These are phyloP conservation scores for Nycticryphes semicollaris DNA, from an alignment of 2,113 vertebrate genomes.

Conservation along the genomic window DNA sequence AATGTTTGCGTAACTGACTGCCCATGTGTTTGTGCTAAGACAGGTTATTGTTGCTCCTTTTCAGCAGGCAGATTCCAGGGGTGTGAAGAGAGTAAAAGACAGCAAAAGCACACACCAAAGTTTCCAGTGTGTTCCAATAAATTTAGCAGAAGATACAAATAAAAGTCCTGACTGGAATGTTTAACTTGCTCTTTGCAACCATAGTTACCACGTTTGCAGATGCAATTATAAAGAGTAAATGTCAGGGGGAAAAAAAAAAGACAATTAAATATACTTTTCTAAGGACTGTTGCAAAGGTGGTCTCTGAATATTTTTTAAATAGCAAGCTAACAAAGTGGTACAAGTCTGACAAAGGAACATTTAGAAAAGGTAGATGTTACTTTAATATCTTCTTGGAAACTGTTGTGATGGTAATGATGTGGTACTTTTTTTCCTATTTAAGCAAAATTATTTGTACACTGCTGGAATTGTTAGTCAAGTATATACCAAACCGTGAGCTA, in stretches of 20 bases:
- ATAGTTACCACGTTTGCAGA: not conserved
- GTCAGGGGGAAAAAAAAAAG: not conserved
- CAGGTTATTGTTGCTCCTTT: not conserved
- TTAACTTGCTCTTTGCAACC: not conserved
- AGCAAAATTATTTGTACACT: not conserved
- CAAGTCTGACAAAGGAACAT: not conserved
- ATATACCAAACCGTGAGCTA: not conserved
- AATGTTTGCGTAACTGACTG: not conserved
- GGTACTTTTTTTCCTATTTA: not conserved
- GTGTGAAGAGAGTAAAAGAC: not conserved
- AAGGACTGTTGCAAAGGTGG: not conserved
- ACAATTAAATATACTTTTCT: not conserved
- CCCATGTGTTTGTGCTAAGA: accelerated
- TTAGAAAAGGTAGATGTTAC: not conserved
- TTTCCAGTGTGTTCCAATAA: not conserved
- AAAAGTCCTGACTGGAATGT: not conserved
- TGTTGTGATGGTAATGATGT: not conserved
- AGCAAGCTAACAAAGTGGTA: not conserved
- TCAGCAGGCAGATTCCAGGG: not conserved
- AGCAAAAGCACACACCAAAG: not conserved
- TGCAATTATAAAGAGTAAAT: not conserved
- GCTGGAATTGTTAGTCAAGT: not conserved
- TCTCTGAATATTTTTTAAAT: not conserved
- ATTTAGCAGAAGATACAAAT: not conserved
- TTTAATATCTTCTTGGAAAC: not conserved